These are phyloP conservation scores for Cylloceria caligata DNA, from an alignment of 2,888 invertebrate species.

Conservation along the genomic window DNA sequence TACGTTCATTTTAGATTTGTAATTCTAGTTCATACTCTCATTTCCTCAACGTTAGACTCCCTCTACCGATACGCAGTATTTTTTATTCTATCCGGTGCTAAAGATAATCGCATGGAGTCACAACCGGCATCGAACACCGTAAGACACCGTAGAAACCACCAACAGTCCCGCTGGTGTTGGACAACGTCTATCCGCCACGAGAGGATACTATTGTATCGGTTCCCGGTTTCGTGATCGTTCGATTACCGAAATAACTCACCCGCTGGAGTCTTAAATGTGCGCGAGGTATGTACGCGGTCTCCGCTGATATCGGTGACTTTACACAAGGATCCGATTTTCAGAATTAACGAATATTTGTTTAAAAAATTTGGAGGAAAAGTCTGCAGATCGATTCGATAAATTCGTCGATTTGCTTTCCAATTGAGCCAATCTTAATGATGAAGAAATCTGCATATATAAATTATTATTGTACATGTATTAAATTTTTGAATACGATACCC, in stretches of 20 bases:
- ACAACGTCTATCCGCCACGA: constrained; percentile 40
- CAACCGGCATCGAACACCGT: constrained; percentile 4
- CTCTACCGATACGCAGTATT: constrained; percentile 8
- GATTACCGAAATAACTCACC: constrained; percentile 50
- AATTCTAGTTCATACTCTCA: background rate
- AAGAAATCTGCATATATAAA: too few species aligned
- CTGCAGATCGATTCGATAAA: too few species aligned
- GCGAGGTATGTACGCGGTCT: background rate
- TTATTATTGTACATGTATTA: too few species aligned
- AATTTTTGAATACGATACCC: too few species aligned
- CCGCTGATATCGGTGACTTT: constrained; percentile 3
- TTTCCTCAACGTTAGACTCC: constrained; percentile 19
- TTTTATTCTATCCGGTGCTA: constrained; percentile 65
- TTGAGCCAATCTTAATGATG: too few species aligned
- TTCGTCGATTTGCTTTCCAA: background rate
- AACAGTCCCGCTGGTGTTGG: constrained; percentile 1
- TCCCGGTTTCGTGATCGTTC: background rate
- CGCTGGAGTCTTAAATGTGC: constrained; percentile 16
- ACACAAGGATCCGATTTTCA: background rate
- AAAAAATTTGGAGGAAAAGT: background rate
- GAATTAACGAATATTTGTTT: background rate
- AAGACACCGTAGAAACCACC: background rate
- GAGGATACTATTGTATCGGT: constrained; percentile 46
- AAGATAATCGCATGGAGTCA: constrained; percentile 74
- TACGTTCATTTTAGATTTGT: constrained; percentile 52